A percentile compares a stretch with the other conserved stretches of the same genome.
Conservation (phyloP, 2,888 invertebrate species). For the Gonocerus acuteangulatus region DNA sequence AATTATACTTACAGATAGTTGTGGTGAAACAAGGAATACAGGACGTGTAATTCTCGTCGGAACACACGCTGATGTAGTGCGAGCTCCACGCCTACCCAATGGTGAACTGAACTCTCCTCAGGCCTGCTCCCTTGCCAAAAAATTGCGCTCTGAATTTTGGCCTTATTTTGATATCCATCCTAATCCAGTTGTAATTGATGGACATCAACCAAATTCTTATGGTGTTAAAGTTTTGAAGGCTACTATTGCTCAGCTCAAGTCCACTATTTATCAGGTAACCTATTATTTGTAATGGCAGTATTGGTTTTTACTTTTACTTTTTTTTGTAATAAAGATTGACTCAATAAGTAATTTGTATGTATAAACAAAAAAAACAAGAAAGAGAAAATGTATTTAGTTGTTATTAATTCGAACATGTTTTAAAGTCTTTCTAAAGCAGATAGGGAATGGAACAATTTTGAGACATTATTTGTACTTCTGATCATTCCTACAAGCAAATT, state of each 20-base stretch:
- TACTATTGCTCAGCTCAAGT: slow-evolving; percentile 49
- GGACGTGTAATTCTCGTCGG: slow-evolving; percentile 54
- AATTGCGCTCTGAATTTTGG: slow-evolving; percentile 27
- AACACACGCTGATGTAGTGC: slow-evolving; percentile 54
- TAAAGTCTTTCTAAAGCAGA: no score
- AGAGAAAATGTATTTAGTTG: no score
- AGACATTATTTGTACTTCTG: no score
- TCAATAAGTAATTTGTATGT: neutral
- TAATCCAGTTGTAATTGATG: slow-evolving; percentile 53
- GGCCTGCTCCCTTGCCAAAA: slow-evolving; percentile 22
- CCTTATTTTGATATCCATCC: slow-evolving; percentile 50
- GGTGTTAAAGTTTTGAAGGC: slow-evolving; percentile 55
- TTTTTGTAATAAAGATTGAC: neutral
- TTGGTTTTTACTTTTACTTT: neutral
- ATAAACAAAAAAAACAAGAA: no score
- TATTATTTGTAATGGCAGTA: neutral
- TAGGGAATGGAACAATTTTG: no score
- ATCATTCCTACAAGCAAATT: no score
- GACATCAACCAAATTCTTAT: slow-evolving; percentile 53
- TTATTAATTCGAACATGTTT: no score
- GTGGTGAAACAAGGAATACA: slow-evolving; percentile 50
- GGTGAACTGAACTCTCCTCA: slow-evolving; percentile 54
- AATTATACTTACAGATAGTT: slow-evolving; percentile 52
- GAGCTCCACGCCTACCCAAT: slow-evolving; percentile 48
- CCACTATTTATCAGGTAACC: slow-evolving; percentile 48